Evolutionary conservation across 2,797 vertebrate genomes (phyloP), one percentile per base, ranked within the genome.

Genomic region (Rhodeus uyekii): DNA sequence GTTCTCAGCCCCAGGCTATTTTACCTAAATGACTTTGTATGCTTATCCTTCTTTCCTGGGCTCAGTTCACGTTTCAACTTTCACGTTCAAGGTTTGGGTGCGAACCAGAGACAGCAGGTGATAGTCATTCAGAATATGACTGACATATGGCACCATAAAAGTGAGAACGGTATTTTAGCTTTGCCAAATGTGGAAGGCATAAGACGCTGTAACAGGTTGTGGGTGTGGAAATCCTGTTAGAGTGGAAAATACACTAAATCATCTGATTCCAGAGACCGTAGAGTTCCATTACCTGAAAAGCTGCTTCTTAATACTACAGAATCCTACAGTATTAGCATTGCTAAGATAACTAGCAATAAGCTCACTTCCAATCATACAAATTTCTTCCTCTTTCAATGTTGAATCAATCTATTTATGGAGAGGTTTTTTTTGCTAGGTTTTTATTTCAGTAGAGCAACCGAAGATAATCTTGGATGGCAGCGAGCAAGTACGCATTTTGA

Each of bases 171-270:
- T 7, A 60, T 60, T 60, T 55, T 60, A 7, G 36, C 50, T 71
- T 69, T 80, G 38, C 78, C 78, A 80, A 71, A 60, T 34, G 78
- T 60, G 13, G 53, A 38, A n/a, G 32, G 27, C 32, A 71, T 46
- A 34, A 46, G n/a, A 71, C 6, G 19, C 50, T 18, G 12, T 80
- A 71, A 80, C 29, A 80, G 13, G 65, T 36, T 44, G 78, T 44
- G 78, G 50, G 50, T 32, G 65, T 80, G 38, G 50, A 60, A 58
- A 80, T 68, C 64, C 64, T 78, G 29, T 77, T 61, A 44, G 27
- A 69, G 53, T 8, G 16, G 29, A 69, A 69, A 69, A 69, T 55
- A 60, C 18, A 50, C 48, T 34, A 60, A 71, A 60, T 12, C 13
- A 1, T 75, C 14, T 60, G 65, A 80, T 71, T 80, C 27, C 38